Base-by-base conservation (phyloP, 1,140 invertebrate genomes). In the Dufourea novaeangliae region DNA sequence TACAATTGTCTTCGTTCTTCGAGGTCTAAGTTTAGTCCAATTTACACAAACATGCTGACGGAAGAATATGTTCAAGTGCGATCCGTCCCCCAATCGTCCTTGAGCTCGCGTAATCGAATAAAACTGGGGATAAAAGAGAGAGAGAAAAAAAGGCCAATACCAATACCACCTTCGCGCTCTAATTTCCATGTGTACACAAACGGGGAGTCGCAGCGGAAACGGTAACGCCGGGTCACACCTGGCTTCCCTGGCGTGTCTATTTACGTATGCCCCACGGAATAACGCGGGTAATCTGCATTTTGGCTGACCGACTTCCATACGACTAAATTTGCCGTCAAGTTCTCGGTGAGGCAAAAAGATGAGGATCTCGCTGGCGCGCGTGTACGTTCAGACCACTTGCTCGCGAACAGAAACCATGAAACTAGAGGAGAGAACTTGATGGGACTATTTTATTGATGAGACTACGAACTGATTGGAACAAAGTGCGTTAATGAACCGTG, bases 181-280 rank as follows among this genome's bases (percentile, higher is more conserved):
- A 88, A 70, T 87, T 85, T 75, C 67, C 44, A 76, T 83, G 64
- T 56, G 64, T 57, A 74, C 27, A 71, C 50, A 14, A 46, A 44
- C 32, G n/a, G n/a, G n/a, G n/a, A n/a, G n/a, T n/a, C 41, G 70
- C 20, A 50, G 66, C 78, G 86, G 84, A 87, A 87, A 82, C 75
- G 68, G 39, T 69, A 68, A 57, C 59, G 57, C 64, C 69, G 69
- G 78, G 81, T 88, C 70, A 80, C 88, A 89, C 84, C 87, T 89
- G 87, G 86, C 75, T 87, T 84, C 76, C 70, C 57, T 37, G 34
- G 32, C 41, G 54, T 27, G 29, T 74, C 71, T 85, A 75, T 85
- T 85, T 84, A 29, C 68, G 69, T 50, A 81, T 71, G 66, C 78
- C 66, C 29, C 14, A 25, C 8, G 11, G 44, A 74, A 68, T 71